phyloP scores from a whole-genome alignment of 2,113 vertebrate genomes.

The Sturnus vulgaris region DNA sequence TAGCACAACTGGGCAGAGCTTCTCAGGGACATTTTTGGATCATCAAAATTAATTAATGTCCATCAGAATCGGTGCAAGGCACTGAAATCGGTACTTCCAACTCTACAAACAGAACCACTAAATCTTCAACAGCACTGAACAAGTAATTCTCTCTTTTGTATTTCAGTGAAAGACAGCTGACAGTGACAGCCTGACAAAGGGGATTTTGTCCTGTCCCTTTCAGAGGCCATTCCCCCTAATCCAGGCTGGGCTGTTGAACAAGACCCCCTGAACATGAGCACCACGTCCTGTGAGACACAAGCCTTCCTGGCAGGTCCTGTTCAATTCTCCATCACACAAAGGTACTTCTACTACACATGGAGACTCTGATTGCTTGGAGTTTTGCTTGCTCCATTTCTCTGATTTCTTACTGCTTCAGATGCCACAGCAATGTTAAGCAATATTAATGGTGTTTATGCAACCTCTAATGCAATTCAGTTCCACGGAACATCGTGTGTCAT shows the following conservation, averaged over 20 bases:
- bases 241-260: neutral
- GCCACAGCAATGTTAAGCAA: neutral
- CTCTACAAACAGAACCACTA: neutral
- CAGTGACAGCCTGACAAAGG: neutral
- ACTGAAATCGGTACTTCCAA: accelerated
- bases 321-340: neutral
- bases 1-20: neutral
- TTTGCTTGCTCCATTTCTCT: neutral
- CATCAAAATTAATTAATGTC: neutral
- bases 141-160: neutral
- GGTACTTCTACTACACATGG: neutral
- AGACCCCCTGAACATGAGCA: neutral
- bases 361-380: neutral
- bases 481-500: neutral
- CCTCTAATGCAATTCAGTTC: neutral
- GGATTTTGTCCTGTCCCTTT: neutral
- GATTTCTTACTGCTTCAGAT: neutral
- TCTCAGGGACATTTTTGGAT: neutral
- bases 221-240: neutral
- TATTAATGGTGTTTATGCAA: constrained; percentile 3
- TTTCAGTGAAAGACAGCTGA: neutral
- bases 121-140: neutral
- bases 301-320: neutral
- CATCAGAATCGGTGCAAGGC: neutral
- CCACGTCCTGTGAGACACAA: neutral